phyloP scores from a whole-genome alignment of 2,797 vertebrate genomes.

The Propithecus deckenii region DNA sequence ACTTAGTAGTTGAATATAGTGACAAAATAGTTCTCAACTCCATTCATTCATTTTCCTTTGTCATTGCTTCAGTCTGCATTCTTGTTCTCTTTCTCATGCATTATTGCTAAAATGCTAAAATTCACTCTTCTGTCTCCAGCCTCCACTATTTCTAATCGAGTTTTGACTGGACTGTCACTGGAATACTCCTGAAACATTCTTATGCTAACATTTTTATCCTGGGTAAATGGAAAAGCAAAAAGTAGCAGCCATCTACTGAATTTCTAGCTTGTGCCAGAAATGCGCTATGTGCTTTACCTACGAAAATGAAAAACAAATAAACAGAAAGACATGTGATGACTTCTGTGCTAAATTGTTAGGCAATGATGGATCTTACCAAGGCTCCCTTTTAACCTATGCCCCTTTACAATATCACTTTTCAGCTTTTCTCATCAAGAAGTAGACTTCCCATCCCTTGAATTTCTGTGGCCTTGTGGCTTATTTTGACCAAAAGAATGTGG shows the following conservation, averaged over 20 bases:
- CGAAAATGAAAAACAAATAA: neutral
- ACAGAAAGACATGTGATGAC: neutral
- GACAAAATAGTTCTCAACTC: neutral
- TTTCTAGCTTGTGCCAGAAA: neutral
- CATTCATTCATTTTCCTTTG: neutral
- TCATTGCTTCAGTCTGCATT: neutral
- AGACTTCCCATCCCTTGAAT: neutral
- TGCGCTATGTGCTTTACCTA: neutral
- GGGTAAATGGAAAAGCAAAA: neutral
- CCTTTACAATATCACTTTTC: neutral
- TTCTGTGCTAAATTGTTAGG: neutral
- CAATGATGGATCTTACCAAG: neutral
- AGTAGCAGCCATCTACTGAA: neutral
- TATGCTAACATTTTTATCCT: neutral
- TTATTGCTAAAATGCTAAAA: neutral
- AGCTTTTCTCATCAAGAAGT: neutral
- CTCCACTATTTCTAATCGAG: neutral
- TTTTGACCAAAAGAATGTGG: neutral
- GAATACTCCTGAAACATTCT: neutral
- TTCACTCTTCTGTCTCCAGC: neutral
- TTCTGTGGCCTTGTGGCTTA: neutral
- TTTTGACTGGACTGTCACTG: neutral
- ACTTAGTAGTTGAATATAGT: neutral
- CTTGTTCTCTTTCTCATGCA: neutral
- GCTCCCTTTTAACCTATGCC: fast-evolving